Base-by-base conservation (phyloP, 2,113 vertebrate species). In the Entosphenus tridentatus region DNA sequence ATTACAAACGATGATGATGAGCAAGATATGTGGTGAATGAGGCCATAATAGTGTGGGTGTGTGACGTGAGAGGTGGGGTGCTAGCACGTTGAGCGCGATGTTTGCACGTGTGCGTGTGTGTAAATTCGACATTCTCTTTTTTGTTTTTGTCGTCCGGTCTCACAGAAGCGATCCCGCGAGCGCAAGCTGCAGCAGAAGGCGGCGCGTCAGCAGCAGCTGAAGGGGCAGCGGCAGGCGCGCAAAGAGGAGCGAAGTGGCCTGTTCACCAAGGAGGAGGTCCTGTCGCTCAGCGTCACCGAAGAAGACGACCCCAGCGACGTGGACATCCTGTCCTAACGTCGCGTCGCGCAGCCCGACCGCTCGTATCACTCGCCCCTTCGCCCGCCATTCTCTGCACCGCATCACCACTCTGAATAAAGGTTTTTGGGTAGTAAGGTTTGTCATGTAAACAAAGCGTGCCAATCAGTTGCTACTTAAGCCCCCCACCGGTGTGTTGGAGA, bases 211-310 rank as follows among this genome's bases (percentile, higher is more conserved):
- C 83, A 87, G n/a, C 92, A 96, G 77, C 81, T 98, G 75, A 98
- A 98, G 70, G 92, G 96, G 70, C 92, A 96, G 76, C 84, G 92
- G 65, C 93, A 96, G 77, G 93, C 92, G 12, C 83, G 89, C 59
- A 98, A 96, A 79, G 93, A 98, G 77, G 83, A 83, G 69, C 86
- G 95, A 71, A 98, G 93, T n/a, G 90, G 93, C 62, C 84, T 98
- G 56, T 98, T 98, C 73, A 85, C 95, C 55, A 96, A 98, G 1
- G 92, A 98, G 79, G 89, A 98, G 80, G 89, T 98, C 71, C 80
- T 98, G 56, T 89, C 92, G 56, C 79, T 98, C 73, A 86, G 85
- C 76, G 88, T 95, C 73, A 87, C 88, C 7, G 93, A 96, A 80
- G 88, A 93, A 73, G 86, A 87, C 74, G 87, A 83, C 11, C 79